Evolutionary conservation across 2,888 invertebrate genomes (phyloP).

Genomic region (Drosophila mayaguana): DNA sequence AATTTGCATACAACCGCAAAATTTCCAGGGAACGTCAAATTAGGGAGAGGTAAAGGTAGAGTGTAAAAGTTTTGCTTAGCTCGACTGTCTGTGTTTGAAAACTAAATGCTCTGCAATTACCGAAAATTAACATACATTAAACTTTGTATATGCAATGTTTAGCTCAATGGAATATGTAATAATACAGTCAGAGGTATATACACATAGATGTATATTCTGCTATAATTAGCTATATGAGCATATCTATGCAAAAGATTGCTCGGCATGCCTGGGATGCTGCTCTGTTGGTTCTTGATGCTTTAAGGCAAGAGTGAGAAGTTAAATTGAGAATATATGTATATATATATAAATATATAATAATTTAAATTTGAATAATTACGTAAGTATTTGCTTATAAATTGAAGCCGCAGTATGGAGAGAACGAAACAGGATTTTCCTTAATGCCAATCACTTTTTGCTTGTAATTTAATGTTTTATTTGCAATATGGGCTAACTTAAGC

Average conservation of each 20-base stretch:
- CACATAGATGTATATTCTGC: too few species aligned
- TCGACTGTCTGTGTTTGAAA: slow-evolving; percentile 50
- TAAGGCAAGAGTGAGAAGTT: too few species aligned
- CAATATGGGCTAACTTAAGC: too few species aligned
- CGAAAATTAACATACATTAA: slow-evolving; percentile 62
- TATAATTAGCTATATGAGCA: not conserved
- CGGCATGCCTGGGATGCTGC: not conserved
- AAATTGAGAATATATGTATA: too few species aligned
- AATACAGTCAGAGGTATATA: not conserved
- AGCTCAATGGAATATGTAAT: slow-evolving; percentile 9
- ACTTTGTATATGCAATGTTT: slow-evolving; percentile 8
- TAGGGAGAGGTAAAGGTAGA: not conserved
- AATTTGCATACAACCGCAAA: slow-evolving; percentile 78
- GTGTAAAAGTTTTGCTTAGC: slow-evolving; percentile 29
- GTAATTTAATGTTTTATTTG: too few species aligned
- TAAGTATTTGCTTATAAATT: too few species aligned
- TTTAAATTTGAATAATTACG: too few species aligned
- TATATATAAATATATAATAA: too few species aligned
- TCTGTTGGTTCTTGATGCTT: too few species aligned
- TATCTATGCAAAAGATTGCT: not conserved
- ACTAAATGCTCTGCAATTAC: slow-evolving; percentile 68
- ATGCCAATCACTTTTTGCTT: too few species aligned
- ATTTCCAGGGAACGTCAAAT: slow-evolving; percentile 1
- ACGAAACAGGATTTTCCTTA: too few species aligned
- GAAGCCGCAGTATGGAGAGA: too few species aligned